A percentile compares a stretch with the other conserved stretches of the same genome.
Evolutionary conservation across 30 jellyfish, hydroid and myxozoan species (phyloP).

Genomic region (Aurelia aurita complex sp. Pacific): DNA sequence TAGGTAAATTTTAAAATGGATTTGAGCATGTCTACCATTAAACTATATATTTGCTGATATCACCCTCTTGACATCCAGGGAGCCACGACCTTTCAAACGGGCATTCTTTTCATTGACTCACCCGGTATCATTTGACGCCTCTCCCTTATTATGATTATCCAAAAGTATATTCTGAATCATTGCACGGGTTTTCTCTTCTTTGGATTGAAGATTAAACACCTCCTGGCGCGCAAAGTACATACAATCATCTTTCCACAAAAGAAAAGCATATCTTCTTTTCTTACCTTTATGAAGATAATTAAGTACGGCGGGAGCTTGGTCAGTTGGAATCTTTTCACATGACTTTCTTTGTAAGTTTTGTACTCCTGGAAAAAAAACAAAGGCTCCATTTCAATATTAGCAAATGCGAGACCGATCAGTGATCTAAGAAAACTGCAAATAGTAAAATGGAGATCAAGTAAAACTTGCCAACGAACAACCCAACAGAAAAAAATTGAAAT

Average conservation of each 20-base stretch:
- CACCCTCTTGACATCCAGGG: too few species aligned
- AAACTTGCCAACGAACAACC: neutral
- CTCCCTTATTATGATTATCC: too few species aligned
- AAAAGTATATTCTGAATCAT: too few species aligned
- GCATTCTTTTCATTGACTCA: too few species aligned
- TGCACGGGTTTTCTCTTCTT: too few species aligned
- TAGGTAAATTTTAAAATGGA: too few species aligned
- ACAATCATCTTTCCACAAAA: neutral
- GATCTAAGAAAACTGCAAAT: neutral
- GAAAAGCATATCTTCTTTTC: neutral
- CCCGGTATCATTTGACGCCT: too few species aligned
- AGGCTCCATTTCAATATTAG: neutral
- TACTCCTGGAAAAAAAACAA: conserved; percentile 61
- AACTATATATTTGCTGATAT: too few species aligned
- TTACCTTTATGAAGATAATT: conserved; percentile 83
- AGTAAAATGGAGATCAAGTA: neutral
- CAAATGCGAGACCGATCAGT: neutral
- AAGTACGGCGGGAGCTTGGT: conserved; percentile 92
- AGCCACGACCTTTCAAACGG: too few species aligned
- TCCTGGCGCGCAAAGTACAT: too few species aligned
- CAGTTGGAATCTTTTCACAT: conserved; percentile 81
- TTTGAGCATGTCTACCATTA: too few species aligned
- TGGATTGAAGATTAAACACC: too few species aligned
- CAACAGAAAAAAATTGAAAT: neutral
- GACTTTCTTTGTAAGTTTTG: conserved; percentile 89